Percentiles rank a stretch among this genome's conserved stretches.
Evolutionary conservation across 2,797 vertebrate species (phyloP).

Genomic region (Enteromius afrohamiltoni): DNA sequence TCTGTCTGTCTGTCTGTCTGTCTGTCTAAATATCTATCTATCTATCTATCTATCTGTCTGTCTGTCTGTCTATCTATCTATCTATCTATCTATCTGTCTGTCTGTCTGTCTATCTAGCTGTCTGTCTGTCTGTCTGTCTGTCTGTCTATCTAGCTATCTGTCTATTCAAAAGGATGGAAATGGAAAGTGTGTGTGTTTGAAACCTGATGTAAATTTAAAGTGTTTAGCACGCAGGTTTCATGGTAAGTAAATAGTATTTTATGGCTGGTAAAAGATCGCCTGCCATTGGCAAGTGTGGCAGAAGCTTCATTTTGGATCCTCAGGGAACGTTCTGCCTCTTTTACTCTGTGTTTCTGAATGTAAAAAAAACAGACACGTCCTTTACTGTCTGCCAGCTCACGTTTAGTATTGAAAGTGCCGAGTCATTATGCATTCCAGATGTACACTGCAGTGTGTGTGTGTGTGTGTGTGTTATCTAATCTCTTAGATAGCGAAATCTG

Average conservation of each 20-base stretch:
- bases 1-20: too few species aligned
- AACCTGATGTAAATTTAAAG: not conserved
- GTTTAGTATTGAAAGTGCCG: conserved; percentile 12
- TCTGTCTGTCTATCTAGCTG: too few species aligned
- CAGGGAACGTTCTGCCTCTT: not conserved
- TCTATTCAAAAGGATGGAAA: too few species aligned
- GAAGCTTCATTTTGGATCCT: not conserved
- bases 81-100: too few species aligned
- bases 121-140: too few species aligned
- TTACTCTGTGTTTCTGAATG: conserved; percentile 19
- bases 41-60: too few species aligned
- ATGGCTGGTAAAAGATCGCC: not conserved
- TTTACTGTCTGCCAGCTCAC: conserved; percentile 17
- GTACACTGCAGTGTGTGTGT: conserved; percentile 5
- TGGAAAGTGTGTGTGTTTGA: too few species aligned
- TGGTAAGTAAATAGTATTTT: not conserved
- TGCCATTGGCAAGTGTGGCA: not conserved
- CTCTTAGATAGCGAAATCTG: conserved; percentile 19
- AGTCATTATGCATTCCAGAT: conserved; percentile 31
- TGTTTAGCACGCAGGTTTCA: not conserved
- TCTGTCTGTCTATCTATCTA: too few species aligned
- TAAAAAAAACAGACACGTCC: conserved; percentile 7
- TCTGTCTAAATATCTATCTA: too few species aligned
- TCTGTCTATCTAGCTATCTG: too few species aligned
- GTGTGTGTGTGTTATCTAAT: conserved; percentile 26